Conservation (phyloP, 2,113 vertebrate genomes). For the Cebidichthys violaceus region DNA sequence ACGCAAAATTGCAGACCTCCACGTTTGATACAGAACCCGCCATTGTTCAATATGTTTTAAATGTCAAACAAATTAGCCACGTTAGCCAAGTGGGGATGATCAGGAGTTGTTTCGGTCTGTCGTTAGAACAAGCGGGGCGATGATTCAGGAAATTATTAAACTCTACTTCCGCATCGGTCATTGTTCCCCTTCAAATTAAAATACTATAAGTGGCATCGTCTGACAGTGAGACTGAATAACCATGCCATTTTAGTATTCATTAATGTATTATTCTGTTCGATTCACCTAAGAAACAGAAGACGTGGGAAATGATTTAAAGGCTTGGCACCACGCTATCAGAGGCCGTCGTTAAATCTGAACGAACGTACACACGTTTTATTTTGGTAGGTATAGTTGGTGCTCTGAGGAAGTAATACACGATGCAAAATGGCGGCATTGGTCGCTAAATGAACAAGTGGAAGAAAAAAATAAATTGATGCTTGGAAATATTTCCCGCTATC, state of each 20-base stretch:
- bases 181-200: conserved; percentile 63
- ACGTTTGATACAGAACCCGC: conserved; percentile 89
- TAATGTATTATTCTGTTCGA: neutral
- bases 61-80: neutral
- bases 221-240: neutral
- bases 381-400: conserved; percentile 8
- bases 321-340: fast-evolving
- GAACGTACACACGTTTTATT: conserved; percentile 25
- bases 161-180: conserved; percentile 45
- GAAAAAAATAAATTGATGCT: neutral
- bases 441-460: neutral
- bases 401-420: conserved; percentile 45
- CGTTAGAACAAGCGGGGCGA: conserved; percentile 37
- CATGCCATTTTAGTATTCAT: neutral
- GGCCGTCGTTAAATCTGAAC: neutral
- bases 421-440: neutral
- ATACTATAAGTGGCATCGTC: neutral
- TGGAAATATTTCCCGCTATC: fast-evolving
- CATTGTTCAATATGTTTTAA: conserved; percentile 75
- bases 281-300: fast-evolving
- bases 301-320: fast-evolving
- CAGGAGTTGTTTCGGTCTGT: neutral
- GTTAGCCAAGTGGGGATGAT: neutral
- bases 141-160: conserved; percentile 71
- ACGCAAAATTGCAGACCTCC: conserved; percentile 92